Base-by-base conservation (phyloP, 2,888 invertebrate genomes). In the Tridacna crocea region DNA sequence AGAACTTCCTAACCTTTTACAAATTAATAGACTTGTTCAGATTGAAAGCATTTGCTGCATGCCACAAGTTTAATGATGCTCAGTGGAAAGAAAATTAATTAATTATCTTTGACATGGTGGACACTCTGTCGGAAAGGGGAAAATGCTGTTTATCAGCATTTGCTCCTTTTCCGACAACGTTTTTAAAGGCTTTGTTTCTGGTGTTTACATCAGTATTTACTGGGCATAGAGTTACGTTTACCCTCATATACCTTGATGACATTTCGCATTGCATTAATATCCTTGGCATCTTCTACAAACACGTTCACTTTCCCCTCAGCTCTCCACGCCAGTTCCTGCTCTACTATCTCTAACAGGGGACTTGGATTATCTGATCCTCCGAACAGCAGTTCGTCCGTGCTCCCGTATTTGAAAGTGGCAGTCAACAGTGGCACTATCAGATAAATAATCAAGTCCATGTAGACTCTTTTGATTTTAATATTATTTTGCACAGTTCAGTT, bases 351-450 rank as follows among this genome's bases (percentile, higher is more conserved):
- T 27, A 90, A 73, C 36, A 90, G 63, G 0, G 91, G 91, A 51
- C 85, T 88, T 0, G 91, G 90, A 61, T 91, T 91, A 72, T 87
- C 86, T 51, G 86, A 84, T 6, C 88, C 87, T 19, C 87, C 85
- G 73, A 90, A 91, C 75, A 91, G 58, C 68, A 84, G 60, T 48
- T 87, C 87, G 47, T 90, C 87, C 13, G 82, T 80, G 17, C 84
- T 83, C 4, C 77, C 75, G 13, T 79, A 77, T 47, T 77, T 81
- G 78, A 88, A 91, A n/a, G 82, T 85, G 12, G 88, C 84, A 0
- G 85, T 85, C 13, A 90, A 80, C 13, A 87, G 63, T 13, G 89
- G 88, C 76, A 85, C 91, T 91, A 66, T 19, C 36, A 55, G 10
- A 55, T 19, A 55, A 55, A 55, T 55, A 3, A 55, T 15, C 55